Conservation (phyloP, 1,140 invertebrate genomes). For the Phymastichus coffea region DNA sequence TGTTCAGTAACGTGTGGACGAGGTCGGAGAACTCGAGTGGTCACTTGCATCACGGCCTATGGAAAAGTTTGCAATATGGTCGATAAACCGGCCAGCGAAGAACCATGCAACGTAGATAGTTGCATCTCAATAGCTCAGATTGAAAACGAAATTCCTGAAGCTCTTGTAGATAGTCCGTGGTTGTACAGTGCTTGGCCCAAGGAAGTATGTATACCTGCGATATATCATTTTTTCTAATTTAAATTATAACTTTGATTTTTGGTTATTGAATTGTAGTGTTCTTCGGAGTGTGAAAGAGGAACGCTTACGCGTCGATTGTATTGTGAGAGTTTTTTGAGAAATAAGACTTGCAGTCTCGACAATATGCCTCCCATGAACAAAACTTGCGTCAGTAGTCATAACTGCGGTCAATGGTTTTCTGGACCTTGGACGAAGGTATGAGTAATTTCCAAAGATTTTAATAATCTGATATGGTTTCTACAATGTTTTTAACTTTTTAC, state of each 20-base stretch:
- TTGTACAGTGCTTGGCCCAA: slow-evolving; percentile 46
- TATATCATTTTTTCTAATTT: too few species aligned
- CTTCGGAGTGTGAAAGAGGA: slow-evolving; percentile 40
- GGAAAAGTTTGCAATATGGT: slow-evolving; percentile 33
- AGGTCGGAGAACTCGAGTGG: slow-evolving; percentile 37
- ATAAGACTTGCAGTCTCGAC: slow-evolving; percentile 53
- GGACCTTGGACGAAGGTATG: slow-evolving; percentile 67
- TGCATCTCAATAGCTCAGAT: slow-evolving; percentile 27
- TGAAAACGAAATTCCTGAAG: slow-evolving; percentile 27
- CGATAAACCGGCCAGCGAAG: slow-evolving; percentile 35
- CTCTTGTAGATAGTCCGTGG: slow-evolving; percentile 32
- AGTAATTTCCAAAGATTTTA: slow-evolving; percentile 37
- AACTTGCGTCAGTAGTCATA: slow-evolving; percentile 62
- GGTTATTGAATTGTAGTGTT: slow-evolving; percentile 35
- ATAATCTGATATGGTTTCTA: slow-evolving; percentile 30
- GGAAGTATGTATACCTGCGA: slow-evolving; percentile 35
- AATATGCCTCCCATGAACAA: slow-evolving; percentile 61
- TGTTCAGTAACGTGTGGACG: slow-evolving; percentile 43
- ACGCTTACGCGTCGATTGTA: slow-evolving; percentile 57
- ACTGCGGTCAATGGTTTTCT: slow-evolving; percentile 70
- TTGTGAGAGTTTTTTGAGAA: slow-evolving; percentile 46
- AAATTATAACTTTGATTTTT: slow-evolving; percentile 5
- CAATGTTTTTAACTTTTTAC: slow-evolving; percentile 17
- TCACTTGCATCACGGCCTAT: slow-evolving; percentile 33
- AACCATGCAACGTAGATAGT: slow-evolving; percentile 37